Conservation (phyloP, 2,797 vertebrate species). For the Karalla daura region DNA sequence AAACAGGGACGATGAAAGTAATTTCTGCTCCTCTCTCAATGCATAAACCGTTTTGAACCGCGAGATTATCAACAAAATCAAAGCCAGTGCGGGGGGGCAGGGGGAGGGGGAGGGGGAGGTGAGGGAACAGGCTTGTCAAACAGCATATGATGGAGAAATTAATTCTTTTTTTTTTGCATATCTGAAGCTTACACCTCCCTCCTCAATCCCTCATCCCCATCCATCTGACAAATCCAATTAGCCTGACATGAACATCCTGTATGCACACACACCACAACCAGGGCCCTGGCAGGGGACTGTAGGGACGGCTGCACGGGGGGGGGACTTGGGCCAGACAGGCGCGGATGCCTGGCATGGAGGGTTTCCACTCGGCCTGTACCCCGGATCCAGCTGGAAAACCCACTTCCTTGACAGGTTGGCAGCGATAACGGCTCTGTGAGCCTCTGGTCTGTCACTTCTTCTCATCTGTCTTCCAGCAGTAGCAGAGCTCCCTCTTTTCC, state of each 20-base stretch:
- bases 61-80: conserved; percentile 45
- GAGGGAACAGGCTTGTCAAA: conserved; percentile 35
- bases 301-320: conserved; percentile 26
- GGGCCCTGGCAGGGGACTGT: conserved; percentile 49
- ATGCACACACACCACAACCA: conserved; percentile 38
- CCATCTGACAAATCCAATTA: conserved; percentile 73
- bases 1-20: conserved; percentile 51
- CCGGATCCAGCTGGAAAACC: conserved; percentile 57
- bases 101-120: not conserved
- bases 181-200: conserved; percentile 54
- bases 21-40: conserved; percentile 18
- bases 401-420: conserved; percentile 66
- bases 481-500: conserved; percentile 34
- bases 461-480: conserved; percentile 40
- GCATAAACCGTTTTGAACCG: conserved; percentile 32
- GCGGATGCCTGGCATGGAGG: conserved; percentile 52
- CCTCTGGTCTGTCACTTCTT: conserved; percentile 44
- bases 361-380: conserved; percentile 30
- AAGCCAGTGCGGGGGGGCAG: too few relatives aligned
- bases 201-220: conserved; percentile 43
- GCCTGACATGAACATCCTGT: conserved; percentile 54
- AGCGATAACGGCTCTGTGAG: conserved; percentile 15
- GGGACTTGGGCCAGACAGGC: conserved; percentile 60
- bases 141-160: conserved; percentile 33
- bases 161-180: conserved; percentile 60